phyloP scores from a whole-genome alignment of 2,113 vertebrate genomes.

The pig (Sus scrofa) region DNA sequence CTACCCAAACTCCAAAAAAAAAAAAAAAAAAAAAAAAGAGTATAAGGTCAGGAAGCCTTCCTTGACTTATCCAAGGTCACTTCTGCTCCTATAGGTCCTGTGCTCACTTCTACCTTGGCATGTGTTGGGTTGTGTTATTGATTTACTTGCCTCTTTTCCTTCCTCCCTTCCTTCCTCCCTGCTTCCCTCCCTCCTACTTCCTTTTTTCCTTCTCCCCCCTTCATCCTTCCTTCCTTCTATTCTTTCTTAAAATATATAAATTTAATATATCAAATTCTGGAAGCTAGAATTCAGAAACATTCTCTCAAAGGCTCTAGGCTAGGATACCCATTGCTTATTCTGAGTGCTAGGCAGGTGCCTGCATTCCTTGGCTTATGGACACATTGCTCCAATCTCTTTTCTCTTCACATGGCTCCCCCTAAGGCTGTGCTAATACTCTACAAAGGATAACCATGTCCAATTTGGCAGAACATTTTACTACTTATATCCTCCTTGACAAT shows the following conservation, averaged over 20 bases:
- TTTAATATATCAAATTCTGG: background rate
- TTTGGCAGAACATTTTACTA: background rate
- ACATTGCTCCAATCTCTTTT: too few relatives aligned
- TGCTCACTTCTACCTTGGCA: background rate
- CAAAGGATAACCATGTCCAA: background rate
- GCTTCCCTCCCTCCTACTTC: too few relatives aligned
- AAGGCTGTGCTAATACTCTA: background rate
- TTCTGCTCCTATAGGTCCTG: background rate
- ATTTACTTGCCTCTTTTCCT: background rate
- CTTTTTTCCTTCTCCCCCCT: rapidly evolving
- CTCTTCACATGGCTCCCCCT: background rate
- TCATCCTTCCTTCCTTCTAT: background rate
- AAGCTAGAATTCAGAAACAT: background rate
- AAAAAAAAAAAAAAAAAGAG: background rate
- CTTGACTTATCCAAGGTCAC: background rate
- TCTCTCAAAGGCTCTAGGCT: background rate
- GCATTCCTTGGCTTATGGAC: background rate
- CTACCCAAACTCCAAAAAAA: background rate
- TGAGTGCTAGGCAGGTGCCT: background rate
- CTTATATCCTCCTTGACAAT: background rate
- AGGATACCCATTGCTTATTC: background rate
- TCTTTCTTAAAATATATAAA: background rate
- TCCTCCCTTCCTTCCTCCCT: background rate
- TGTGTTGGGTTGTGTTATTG: background rate
- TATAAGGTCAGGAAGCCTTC: background rate